Base-by-base conservation (phyloP, 2,113 vertebrate genomes). In the Nymphicus hollandicus region DNA sequence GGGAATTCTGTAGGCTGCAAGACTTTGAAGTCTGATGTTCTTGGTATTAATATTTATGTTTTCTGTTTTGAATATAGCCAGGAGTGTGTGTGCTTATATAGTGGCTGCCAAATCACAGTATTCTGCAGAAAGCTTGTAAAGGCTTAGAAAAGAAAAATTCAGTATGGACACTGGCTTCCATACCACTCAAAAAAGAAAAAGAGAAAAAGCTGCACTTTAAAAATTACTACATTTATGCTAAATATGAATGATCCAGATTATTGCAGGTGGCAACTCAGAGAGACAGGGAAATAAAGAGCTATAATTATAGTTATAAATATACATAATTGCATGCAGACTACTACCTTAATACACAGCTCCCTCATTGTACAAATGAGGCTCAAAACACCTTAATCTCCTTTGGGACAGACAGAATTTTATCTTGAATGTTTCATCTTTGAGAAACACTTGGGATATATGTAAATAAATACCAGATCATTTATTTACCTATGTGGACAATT, bases 391-490 rank as follows among this genome's bases (percentile, higher is more conserved):
- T 94, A 84, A 50, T 49, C 44, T 92, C 83, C 60, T 86, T 85
- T 94, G 95, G 91, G 96, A 92, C 37, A 82, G 56, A 60, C 69
- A 69, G 83, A 96, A 97, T 93, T 93, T 78, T 65, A 85, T 90
- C 60, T 94, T 91, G 83, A 97, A 95, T 91, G 37, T 64, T 39
- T 82, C 92, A 56, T 33, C 92, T 95, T 83, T 74, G 89, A 96
- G 89, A 88, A 95, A 86, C 86, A 69, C 49, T 92, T 94, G 76
- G 61, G 43, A 90, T 66, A 95, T 89, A 82, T 47, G 53, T 95
- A 97, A 94, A 90, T 97, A 97, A 96, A 95, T 77, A 96, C 50
- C 58, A 79, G 81, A 91, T 55, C 53, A 89, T 97, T 97, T 91
- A 91, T 97, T 90, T 94, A 80, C 55, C 55, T 65, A 47, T 64